A percentile compares a stretch with the other conserved stretches of the same genome.
These are phyloP conservation scores for Harlomillsia oculata DNA, from an alignment of 1,140 invertebrate species.

Conservation along the genomic window DNA sequence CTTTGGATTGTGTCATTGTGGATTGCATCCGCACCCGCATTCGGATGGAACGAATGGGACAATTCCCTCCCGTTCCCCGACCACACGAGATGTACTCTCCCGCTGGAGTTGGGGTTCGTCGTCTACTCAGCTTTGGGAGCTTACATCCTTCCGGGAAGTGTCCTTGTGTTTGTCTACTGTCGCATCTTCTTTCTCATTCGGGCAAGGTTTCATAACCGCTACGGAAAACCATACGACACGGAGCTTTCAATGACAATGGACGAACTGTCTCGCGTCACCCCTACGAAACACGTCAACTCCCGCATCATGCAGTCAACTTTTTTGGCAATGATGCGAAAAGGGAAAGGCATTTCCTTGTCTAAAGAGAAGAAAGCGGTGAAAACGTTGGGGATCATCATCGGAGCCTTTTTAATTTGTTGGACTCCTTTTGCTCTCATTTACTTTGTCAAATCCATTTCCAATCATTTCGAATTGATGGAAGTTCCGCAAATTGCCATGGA, in stretches of 20 bases:
- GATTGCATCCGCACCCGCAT: constrained; percentile 49
- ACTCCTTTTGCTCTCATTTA: constrained; percentile 92
- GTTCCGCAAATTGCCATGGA: constrained; percentile 67
- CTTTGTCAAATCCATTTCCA: constrained; percentile 63
- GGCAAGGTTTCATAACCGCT: no score
- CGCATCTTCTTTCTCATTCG: no score
- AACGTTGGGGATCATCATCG: constrained; percentile 88
- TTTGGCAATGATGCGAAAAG: no score
- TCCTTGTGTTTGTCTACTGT: constrained; percentile 41
- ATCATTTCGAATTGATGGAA: constrained; percentile 65
- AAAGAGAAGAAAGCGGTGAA: constrained; percentile 81
- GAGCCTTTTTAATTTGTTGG: constrained; percentile 92
- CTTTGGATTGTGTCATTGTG: constrained; percentile 47
- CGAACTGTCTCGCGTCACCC: no score
- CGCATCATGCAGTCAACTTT: no score
- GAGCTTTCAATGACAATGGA: no score
- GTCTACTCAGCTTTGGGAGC: background rate
- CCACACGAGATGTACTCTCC: background rate
- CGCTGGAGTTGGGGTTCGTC: background rate
- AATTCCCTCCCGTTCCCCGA: constrained; percentile 49
- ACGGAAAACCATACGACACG: no score
- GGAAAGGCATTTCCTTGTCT: constrained; percentile 78
- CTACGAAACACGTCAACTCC: no score
- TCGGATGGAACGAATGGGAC: constrained; percentile 40
- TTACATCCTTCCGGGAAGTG: background rate